Evolutionary conservation across 2,113 vertebrate species (phyloP), one percentile per base, ranked within the genome.

Genomic region (Sorex fumeus): DNA sequence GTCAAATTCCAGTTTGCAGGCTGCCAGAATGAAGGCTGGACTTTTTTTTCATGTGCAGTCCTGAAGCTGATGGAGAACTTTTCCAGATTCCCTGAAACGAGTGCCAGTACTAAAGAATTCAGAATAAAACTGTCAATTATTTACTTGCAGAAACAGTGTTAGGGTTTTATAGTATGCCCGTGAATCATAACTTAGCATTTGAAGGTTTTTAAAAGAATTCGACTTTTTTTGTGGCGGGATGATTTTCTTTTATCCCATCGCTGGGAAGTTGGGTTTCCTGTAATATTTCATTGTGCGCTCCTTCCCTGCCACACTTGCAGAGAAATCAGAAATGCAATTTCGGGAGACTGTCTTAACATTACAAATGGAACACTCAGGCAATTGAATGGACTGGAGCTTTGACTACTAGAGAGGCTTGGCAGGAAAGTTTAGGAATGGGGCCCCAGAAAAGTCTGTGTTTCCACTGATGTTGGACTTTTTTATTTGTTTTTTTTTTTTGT

Each of bases 51-150:
- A 90, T 95, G 74, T 71, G 90, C 43, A 84, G 57, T 94, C 91
- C 81, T 96, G 79, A 60, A 86, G 21, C 91, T 79, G 62, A 95
- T 96, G 93, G 87, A 96, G 90, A 88, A 95, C 95, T 97, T 96
- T 95, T 96, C 88, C 90, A 96, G 81, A 96, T 94, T 97, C 93
- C 91, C 92, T 96, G 96, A 96, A 97, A 97, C 77, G 97, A 95
- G 83, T 90, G 83, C 92, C 92, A 96, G 80, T 91, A 95, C 81
- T 89, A 88, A 95, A 97, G 93, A 93, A 89, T 96, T 97, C 97
- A 96, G 87, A 96, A 70, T 84, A 96, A 97, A 89, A 92, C 66
- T 95, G 88, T 96, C 91, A 96, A 93, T 96, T 97, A 94, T 97
- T 96, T 97, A 88, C 95, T 97, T 94, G 93, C 92, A 94, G 88